These are phyloP conservation scores for Drosophila tripunctata DNA, from an alignment of 2,888 invertebrate genomes.

Conservation along the genomic window DNA sequence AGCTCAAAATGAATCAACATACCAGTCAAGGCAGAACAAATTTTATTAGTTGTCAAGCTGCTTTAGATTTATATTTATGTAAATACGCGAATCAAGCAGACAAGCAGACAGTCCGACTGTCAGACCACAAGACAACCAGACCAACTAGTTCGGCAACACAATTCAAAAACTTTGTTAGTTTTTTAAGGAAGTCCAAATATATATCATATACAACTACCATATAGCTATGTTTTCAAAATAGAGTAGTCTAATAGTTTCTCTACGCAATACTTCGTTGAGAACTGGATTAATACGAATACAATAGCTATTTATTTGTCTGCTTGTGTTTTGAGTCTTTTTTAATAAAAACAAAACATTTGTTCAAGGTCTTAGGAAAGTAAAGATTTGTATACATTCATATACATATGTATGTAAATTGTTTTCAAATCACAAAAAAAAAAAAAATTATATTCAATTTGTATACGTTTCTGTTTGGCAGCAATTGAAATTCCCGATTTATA, in stretches of 20 bases:
- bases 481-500: neutral
- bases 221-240: constrained; percentile 7
- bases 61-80: constrained; percentile 73
- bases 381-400: neutral
- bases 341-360: constrained; percentile 1
- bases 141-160: constrained; percentile 44
- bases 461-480: neutral
- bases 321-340: neutral
- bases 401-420: constrained; percentile 8
- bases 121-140: constrained; percentile 19
- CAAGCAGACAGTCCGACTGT: constrained; percentile 1
- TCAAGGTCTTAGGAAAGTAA: constrained; percentile 4
- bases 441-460: constrained; percentile 1
- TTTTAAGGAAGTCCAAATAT: constrained; percentile 38
- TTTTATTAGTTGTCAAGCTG: constrained; percentile 62
- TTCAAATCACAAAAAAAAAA: neutral
- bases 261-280: constrained; percentile 1
- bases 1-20: constrained; percentile 42
- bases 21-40: constrained; percentile 65
- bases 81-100: constrained; percentile 47
- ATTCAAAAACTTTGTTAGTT: constrained; percentile 17
- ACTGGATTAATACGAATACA: constrained; percentile 11
- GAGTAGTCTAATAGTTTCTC: too few relatives aligned
- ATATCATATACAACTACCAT: neutral
- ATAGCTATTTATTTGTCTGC: neutral